Evolutionary conservation across 2,797 vertebrate species (phyloP).

Genomic region (Halcyon chelicuti): DNA sequence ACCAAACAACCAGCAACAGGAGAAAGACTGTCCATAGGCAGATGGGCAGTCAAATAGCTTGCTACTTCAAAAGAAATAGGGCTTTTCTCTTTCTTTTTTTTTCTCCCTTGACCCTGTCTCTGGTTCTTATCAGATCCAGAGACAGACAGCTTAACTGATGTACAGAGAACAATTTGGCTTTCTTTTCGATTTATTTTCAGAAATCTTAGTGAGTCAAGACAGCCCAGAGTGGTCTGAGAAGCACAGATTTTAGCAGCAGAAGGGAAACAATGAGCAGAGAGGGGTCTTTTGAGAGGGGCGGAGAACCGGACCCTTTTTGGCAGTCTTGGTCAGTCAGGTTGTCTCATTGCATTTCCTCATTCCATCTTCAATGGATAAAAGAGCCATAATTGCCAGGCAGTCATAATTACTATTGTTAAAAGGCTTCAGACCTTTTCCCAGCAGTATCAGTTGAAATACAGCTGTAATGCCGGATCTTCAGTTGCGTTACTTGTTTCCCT

Average conservation of each 20-base stretch:
- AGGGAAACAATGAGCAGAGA: background rate
- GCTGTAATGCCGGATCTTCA: background rate
- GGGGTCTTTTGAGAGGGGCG: background rate
- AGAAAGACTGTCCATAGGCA: background rate
- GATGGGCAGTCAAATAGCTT: background rate
- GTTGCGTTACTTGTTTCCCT: background rate
- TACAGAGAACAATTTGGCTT: background rate
- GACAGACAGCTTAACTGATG: background rate
- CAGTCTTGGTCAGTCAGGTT: background rate
- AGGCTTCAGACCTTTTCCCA: background rate
- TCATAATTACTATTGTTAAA: background rate
- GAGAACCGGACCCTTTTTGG: background rate
- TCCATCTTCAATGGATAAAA: background rate
- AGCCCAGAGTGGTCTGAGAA: background rate
- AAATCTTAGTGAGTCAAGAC: background rate
- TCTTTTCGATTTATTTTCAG: background rate
- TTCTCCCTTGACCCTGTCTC: background rate
- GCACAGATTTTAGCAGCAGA: background rate
- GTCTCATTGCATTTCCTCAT: background rate
- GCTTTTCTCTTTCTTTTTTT: background rate
- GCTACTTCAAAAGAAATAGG: background rate
- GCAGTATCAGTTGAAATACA: background rate
- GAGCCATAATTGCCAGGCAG: background rate
- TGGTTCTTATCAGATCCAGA: background rate
- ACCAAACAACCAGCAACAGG: background rate